These are phyloP conservation scores for Malurus elegans DNA, from an alignment of 2,113 vertebrate genomes.

Conservation along the genomic window DNA sequence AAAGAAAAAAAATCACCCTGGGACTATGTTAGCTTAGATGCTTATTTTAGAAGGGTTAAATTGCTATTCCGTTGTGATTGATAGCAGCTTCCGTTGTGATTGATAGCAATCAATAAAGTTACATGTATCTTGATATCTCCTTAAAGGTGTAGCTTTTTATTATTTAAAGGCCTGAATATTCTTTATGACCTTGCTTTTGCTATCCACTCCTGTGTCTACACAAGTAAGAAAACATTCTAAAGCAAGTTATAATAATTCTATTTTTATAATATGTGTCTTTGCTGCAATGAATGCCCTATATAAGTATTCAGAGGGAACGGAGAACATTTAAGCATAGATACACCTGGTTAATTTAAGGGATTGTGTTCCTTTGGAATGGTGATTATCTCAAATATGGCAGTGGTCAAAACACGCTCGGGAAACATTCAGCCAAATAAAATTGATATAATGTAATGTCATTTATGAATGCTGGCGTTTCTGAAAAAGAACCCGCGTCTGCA, in stretches of 20 bases:
- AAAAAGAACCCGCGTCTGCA: background rate
- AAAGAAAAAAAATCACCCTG: background rate
- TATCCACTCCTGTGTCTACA: background rate
- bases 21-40: background rate
- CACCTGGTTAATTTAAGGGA: background rate
- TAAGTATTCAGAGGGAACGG: background rate
- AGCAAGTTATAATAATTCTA: background rate
- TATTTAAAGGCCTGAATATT: background rate
- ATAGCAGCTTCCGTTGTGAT: background rate
- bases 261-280: background rate
- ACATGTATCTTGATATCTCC: rapidly evolving
- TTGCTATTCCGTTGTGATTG: background rate
- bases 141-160: background rate
- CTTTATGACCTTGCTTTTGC: background rate
- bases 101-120: background rate
- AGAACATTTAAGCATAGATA: background rate
- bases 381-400: background rate
- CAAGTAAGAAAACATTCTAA: background rate
- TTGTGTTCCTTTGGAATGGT: background rate
- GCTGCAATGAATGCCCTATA: background rate
- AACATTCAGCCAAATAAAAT: background rate
- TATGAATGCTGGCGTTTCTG: background rate
- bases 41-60: background rate
- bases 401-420: background rate
- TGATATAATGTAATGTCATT: background rate